Conservation (phyloP, 2,888 invertebrate genomes). For the Cyrtodaria siliqua region DNA sequence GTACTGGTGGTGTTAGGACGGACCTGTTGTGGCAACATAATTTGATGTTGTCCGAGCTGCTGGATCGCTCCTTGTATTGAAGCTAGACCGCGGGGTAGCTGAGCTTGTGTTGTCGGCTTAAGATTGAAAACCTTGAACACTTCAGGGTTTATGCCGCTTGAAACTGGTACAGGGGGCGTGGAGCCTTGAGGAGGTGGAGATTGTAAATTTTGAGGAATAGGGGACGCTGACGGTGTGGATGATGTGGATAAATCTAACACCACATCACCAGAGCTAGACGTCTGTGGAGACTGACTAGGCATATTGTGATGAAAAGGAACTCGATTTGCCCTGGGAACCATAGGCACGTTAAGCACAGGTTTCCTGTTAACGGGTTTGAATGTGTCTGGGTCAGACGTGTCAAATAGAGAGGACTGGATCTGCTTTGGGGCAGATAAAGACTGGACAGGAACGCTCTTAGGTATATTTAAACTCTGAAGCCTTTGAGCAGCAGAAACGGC, state of each 20-base stretch:
- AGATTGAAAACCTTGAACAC: constrained; percentile 80
- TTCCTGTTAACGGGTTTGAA: constrained; percentile 33
- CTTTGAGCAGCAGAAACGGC: neutral
- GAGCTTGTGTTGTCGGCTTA: constrained; percentile 63
- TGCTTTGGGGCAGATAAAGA: constrained; percentile 33
- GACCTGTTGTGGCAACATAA: constrained; percentile 37
- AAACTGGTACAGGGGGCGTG: constrained; percentile 11
- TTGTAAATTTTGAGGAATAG: constrained; percentile 20
- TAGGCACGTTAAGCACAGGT: constrained; percentile 71
- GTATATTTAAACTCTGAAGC: constrained; percentile 13
- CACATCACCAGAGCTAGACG: constrained; percentile 12
- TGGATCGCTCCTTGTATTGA: neutral
- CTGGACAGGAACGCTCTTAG: constrained; percentile 48
- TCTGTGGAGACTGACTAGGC: neutral
- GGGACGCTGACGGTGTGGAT: constrained; percentile 49
- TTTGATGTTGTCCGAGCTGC: constrained; percentile 12
- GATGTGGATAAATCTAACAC: constrained; percentile 65
- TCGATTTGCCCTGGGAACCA: constrained; percentile 37
- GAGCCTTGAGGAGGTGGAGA: constrained; percentile 27
- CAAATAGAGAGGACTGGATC: constrained; percentile 52
- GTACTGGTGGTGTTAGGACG: constrained; percentile 57
- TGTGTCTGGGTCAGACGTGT: constrained; percentile 49
- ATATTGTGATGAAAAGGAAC: neutral
- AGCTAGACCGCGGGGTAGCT: constrained; percentile 18
- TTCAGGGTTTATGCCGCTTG: constrained; percentile 70